A percentile compares a stretch with the other conserved stretches of the same genome.
Conservation (phyloP, 2,888 invertebrate genomes). For the Saturnia pavonia region DNA sequence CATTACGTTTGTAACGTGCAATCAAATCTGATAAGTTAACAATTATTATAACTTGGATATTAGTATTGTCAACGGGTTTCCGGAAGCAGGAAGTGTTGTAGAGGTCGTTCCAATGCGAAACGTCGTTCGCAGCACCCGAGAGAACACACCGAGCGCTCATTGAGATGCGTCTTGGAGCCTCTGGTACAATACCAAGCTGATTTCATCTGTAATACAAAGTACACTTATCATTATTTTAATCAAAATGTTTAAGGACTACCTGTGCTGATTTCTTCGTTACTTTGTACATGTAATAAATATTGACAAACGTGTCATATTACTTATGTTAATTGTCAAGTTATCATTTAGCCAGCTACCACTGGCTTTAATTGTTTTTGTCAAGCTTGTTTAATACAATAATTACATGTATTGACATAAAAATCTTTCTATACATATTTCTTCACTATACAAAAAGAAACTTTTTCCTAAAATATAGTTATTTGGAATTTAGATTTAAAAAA, state of each 20-base stretch:
- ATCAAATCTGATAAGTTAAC: constrained; percentile 30
- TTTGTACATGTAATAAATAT: neutral
- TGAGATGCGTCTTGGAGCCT: constrained; percentile 50
- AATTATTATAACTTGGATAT: constrained; percentile 43
- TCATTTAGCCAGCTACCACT: neutral
- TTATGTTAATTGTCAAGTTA: neutral
- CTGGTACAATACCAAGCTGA: constrained; percentile 32
- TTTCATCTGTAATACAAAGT: constrained; percentile 38
- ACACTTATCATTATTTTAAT: constrained; percentile 42
- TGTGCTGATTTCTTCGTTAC: neutral
- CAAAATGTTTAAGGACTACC: constrained; percentile 35
- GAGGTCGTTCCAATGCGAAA: constrained; percentile 54
- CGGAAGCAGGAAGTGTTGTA: constrained; percentile 72
- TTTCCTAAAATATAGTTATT: too few species aligned
- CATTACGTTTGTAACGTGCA: constrained; percentile 15
- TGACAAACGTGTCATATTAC: neutral
- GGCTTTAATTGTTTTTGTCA: neutral
- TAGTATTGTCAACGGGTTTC: constrained; percentile 64
- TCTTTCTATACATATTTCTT: too few species aligned
- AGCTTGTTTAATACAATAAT: too few species aligned
- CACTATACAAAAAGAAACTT: too few species aligned
- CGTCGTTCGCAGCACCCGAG: constrained; percentile 44
- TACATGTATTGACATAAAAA: too few species aligned
- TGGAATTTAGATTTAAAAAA: too few species aligned
- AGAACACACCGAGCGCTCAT: constrained; percentile 45